Evolutionary conservation across 2,113 vertebrate genomes (phyloP).

Genomic region (Cyanoramphus novaezelandiae): DNA sequence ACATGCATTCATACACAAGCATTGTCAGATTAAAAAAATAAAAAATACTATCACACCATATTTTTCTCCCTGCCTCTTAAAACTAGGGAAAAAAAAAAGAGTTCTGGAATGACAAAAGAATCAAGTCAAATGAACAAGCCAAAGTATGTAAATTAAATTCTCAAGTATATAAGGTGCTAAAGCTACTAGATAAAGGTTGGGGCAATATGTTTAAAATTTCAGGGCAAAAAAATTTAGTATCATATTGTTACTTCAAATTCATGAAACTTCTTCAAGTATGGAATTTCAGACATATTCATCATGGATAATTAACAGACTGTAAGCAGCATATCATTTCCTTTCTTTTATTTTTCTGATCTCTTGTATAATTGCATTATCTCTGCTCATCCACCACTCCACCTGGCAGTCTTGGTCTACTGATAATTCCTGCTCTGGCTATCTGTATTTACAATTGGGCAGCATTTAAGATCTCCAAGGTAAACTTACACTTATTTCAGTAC

Average conservation of each 20-base stretch:
- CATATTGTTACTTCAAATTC: not conserved
- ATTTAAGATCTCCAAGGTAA: not conserved
- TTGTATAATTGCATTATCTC: not conserved
- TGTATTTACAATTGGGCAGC: not conserved
- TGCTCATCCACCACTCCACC: not conserved
- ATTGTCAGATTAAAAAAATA: not conserved
- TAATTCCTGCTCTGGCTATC: not conserved
- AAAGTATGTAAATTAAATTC: not conserved
- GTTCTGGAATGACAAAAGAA: not conserved
- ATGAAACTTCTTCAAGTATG: not conserved
- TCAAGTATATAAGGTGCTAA: not conserved
- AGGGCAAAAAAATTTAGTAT: not conserved
- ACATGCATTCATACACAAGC: not conserved
- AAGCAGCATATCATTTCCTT: not conserved
- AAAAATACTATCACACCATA: not conserved
- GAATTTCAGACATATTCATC: not conserved
- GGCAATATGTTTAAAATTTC: not conserved
- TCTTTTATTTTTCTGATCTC: not conserved
- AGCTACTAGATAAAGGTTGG: not conserved
- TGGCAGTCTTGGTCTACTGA: not conserved
- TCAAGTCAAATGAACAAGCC: not conserved
- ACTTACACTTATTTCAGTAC: not conserved
- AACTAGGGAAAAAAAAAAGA: not conserved
- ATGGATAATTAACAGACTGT: not conserved
- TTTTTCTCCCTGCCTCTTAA: not conserved